Evolutionary conservation across 2,113 vertebrate species (phyloP).

Genomic region (Pseudopodoces humilis): DNA sequence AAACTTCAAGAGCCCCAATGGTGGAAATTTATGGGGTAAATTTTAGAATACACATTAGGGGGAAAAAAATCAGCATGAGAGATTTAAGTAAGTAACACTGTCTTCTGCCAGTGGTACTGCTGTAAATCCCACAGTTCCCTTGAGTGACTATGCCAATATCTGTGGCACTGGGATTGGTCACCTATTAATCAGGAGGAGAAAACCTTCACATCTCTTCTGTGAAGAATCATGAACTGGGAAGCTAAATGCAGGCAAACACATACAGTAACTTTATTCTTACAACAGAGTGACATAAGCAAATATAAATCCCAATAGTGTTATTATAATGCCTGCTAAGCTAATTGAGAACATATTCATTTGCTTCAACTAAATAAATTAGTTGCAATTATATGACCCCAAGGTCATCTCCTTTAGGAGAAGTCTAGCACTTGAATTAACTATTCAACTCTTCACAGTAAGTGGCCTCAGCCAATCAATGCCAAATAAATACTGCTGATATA

Average conservation of each 20-base stretch:
- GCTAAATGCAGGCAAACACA: conserved; percentile 54
- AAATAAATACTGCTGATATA: conserved; percentile 77
- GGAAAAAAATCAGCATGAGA: background rate
- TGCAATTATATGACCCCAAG: conserved; percentile 72
- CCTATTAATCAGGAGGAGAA: conserved; percentile 55
- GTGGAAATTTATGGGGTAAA: conserved; percentile 18
- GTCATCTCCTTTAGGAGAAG: conserved; percentile 71
- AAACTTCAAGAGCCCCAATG: background rate
- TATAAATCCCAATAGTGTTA: conserved; percentile 70
- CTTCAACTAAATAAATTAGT: conserved; percentile 77
- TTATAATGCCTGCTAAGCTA: conserved; percentile 70
- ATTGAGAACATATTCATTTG: conserved; percentile 73
- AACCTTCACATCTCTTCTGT: conserved; percentile 42
- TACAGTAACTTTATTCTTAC: conserved; percentile 55
- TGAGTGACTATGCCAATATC: conserved; percentile 36
- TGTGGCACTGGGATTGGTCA: background rate
- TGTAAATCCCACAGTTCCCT: background rate
- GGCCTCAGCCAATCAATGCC: conserved; percentile 68
- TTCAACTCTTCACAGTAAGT: conserved; percentile 67
- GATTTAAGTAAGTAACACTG: background rate
- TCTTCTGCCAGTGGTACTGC: background rate
- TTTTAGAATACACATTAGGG: background rate
- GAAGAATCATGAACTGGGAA: conserved; percentile 26
- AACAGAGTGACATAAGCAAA: conserved; percentile 67
- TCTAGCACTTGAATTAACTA: conserved; percentile 69